Evolutionary conservation across 30 jellyfish, hydroid and myxozoan genomes (phyloP).

Genomic region (Aurelia sp.): DNA sequence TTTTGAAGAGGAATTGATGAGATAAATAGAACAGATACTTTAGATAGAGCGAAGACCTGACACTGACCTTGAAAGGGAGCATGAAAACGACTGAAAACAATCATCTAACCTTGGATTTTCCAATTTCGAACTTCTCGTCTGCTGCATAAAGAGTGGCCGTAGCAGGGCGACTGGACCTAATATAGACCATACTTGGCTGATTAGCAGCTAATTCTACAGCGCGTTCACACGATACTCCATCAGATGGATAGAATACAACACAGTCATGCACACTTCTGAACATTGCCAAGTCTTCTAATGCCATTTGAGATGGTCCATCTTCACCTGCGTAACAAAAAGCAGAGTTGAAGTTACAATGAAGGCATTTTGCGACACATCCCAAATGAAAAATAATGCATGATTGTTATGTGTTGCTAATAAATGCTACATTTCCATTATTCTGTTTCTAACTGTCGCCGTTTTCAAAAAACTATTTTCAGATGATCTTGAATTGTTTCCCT

Average conservation of each 20-base stretch:
- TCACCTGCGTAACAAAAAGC: constrained; percentile 74
- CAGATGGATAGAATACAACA: constrained; percentile 98
- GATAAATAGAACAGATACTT: too few relatives aligned
- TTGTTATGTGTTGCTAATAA: too few relatives aligned
- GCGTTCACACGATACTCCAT: constrained; percentile 95
- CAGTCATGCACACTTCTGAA: constrained; percentile 90
- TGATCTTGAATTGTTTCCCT: too few relatives aligned
- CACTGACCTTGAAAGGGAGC: too few relatives aligned
- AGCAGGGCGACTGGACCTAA: constrained; percentile 95
- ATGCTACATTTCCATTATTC: too few relatives aligned
- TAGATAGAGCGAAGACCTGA: too few relatives aligned
- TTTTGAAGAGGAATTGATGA: too few relatives aligned
- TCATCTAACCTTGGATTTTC: constrained; percentile 82
- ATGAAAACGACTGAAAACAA: too few relatives aligned
- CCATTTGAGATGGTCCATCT: constrained; percentile 99
- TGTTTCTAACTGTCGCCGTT: too few relatives aligned
- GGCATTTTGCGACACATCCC: background rate
- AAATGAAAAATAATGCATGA: too few relatives aligned
- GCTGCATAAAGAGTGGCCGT: constrained; percentile 66
- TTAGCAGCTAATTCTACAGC: constrained; percentile 99
- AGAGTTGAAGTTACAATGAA: background rate
- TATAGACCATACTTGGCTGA: constrained; percentile 84
- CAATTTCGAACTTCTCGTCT: constrained; percentile 85
- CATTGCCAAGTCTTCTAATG: constrained; percentile 94
- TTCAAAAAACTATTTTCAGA: too few relatives aligned